Conservation (phyloP, 2,888 invertebrate genomes). For the Scelioninae gen. 1 region DNA sequence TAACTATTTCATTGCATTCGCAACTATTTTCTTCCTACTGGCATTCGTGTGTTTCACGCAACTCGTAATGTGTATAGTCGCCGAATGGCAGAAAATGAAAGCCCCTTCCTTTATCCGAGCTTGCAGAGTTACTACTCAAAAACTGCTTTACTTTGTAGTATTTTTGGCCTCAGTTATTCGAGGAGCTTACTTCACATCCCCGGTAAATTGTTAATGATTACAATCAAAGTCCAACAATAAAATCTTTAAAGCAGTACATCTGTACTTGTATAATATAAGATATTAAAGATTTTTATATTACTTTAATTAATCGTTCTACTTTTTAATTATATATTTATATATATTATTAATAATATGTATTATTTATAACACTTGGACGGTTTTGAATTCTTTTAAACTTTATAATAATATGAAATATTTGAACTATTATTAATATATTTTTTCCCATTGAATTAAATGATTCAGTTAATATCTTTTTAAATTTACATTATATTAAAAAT, state of each 20-base stretch:
- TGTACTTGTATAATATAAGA: constrained; percentile 1
- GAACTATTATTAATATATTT: no score
- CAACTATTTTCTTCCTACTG: constrained; percentile 90
- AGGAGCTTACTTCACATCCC: constrained; percentile 95
- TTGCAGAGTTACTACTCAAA: constrained; percentile 94
- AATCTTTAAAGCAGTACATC: neutral
- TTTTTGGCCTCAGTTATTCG: constrained; percentile 93
- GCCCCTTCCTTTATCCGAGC: constrained; percentile 92
- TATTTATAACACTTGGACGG: no score
- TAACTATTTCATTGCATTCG: constrained; percentile 89
- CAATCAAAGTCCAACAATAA: neutral
- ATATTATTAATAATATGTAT: no score
- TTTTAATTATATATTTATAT: no score
- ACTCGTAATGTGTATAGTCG: constrained; percentile 92
- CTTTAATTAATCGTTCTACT: no score
- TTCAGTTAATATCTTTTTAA: no score
- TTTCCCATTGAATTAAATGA: no score
- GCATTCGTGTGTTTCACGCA: constrained; percentile 94
- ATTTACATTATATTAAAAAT: no score
- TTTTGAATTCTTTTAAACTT: no score
- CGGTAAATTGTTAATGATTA: constrained; percentile 87
- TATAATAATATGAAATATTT: no score
- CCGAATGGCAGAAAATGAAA: constrained; percentile 93
- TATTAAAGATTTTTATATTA: neutral
- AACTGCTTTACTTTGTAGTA: constrained; percentile 93